phyloP scores from a whole-genome alignment of 2,888 invertebrate genomes.

The Chrysolina americana region DNA sequence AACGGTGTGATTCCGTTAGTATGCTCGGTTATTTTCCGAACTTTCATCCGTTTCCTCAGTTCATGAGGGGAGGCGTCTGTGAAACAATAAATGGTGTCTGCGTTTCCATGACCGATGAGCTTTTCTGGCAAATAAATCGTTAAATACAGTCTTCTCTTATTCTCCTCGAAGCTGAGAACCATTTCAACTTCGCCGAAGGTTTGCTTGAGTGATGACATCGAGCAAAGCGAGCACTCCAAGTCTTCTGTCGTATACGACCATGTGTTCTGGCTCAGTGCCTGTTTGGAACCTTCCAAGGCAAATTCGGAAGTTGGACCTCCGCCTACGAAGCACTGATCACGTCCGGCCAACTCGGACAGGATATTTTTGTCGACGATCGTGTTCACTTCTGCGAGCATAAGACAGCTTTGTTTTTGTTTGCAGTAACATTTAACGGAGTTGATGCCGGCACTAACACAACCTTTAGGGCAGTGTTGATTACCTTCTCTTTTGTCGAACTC shows the following conservation, averaged over 20 bases:
- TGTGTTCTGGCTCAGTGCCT: constrained; percentile 38
- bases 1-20: constrained; percentile 21
- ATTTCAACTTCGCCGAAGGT: constrained; percentile 40
- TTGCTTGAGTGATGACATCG: constrained; percentile 15
- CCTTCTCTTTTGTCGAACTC: constrained; percentile 41
- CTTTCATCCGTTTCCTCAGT: constrained; percentile 68
- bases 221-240: constrained; percentile 53
- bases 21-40: constrained; percentile 36
- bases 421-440: constrained; percentile 53
- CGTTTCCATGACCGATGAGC: constrained; percentile 72
- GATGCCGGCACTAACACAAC: constrained; percentile 51
- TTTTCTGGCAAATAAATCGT: constrained; percentile 74
- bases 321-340: constrained; percentile 50
- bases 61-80: constrained; percentile 74
- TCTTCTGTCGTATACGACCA: constrained; percentile 44
- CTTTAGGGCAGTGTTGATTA: constrained; percentile 51
- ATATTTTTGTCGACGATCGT: constrained; percentile 46
- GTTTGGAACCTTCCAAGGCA: constrained; percentile 17
- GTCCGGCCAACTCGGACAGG: constrained; percentile 45
- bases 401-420: constrained; percentile 40
- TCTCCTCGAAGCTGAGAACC: constrained; percentile 56
- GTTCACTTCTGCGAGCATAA: constrained; percentile 33
- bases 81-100: constrained; percentile 74
- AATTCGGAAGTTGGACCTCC: background rate
- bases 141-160: constrained; percentile 60